phyloP scores from a whole-genome alignment of 2,113 vertebrate species.

The Aphyosemion australe region DNA sequence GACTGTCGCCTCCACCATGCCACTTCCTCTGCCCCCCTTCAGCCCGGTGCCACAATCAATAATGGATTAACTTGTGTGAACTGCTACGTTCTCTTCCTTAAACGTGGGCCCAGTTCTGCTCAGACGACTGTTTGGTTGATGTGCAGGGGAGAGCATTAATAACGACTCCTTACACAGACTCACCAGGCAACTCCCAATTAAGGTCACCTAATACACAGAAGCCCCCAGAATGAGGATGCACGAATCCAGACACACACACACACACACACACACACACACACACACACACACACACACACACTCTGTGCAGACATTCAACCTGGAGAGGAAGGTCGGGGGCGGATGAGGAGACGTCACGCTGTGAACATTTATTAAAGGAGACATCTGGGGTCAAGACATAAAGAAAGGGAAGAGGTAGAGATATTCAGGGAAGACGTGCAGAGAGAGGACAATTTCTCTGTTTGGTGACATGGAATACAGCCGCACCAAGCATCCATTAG shows the following conservation, averaged over 20 bases:
- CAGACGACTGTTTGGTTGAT: conserved; percentile 21
- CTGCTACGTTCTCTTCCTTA: conserved; percentile 34
- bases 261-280: conserved; percentile 1
- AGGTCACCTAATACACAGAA: conserved; percentile 33
- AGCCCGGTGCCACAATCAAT: conserved; percentile 52
- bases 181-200: conserved; percentile 51
- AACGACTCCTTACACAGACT: conserved; percentile 34
- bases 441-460: conserved; percentile 25
- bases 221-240: conserved; percentile 17
- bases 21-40: conserved; percentile 39
- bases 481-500: conserved; percentile 60
- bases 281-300: conserved; percentile 2
- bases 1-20: conserved; percentile 19
- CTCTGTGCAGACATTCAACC: conserved; percentile 30
- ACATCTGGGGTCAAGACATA: conserved; percentile 51
- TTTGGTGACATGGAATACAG: conserved; percentile 39
- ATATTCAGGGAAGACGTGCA: conserved; percentile 8
- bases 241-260: background rate
- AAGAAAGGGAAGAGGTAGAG: conserved; percentile 25
- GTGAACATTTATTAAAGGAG: conserved; percentile 64
- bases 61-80: conserved; percentile 47
- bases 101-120: conserved; percentile 27
- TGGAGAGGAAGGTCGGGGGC: conserved; percentile 44
- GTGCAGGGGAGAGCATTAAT: conserved; percentile 32
- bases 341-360: conserved; percentile 50